phyloP scores from a whole-genome alignment of 2,888 invertebrate species.

The Agonum fuliginosum region DNA sequence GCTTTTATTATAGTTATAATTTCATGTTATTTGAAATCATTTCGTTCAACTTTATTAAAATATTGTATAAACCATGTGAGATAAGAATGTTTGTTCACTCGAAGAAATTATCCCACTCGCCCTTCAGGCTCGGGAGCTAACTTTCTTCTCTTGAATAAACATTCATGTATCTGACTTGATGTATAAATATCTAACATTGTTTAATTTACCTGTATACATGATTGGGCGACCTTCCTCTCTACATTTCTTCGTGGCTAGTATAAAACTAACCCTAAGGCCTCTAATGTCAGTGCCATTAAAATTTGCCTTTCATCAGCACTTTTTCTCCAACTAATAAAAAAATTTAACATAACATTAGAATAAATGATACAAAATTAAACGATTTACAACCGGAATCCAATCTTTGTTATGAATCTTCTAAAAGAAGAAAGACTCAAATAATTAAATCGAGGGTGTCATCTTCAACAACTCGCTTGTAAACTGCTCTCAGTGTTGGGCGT shows the following conservation, averaged over 20 bases:
- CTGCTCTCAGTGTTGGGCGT: background rate
- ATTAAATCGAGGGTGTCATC: conserved; percentile 1
- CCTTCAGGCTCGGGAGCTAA: too few relatives aligned
- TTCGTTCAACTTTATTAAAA: too few relatives aligned
- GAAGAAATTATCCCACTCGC: too few relatives aligned
- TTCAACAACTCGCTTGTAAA: background rate
- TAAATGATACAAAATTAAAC: too few relatives aligned
- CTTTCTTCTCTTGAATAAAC: too few relatives aligned
- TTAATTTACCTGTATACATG: background rate
- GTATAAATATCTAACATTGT: too few relatives aligned
- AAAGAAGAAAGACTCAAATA: background rate
- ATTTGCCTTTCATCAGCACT: background rate
- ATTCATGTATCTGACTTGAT: too few relatives aligned
- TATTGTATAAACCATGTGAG: too few relatives aligned
- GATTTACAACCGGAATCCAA: background rate
- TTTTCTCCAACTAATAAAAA: background rate
- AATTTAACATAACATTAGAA: too few relatives aligned
- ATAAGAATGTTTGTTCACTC: too few relatives aligned
- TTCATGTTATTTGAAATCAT: too few relatives aligned
- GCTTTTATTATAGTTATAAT: too few relatives aligned
- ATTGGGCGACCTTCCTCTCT: background rate
- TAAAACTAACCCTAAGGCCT: background rate
- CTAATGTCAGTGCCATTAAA: background rate
- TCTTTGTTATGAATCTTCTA: background rate
- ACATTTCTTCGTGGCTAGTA: background rate